These are phyloP conservation scores for Selene dorsalis DNA, from an alignment of 2,797 vertebrate species.

Conservation along the genomic window DNA sequence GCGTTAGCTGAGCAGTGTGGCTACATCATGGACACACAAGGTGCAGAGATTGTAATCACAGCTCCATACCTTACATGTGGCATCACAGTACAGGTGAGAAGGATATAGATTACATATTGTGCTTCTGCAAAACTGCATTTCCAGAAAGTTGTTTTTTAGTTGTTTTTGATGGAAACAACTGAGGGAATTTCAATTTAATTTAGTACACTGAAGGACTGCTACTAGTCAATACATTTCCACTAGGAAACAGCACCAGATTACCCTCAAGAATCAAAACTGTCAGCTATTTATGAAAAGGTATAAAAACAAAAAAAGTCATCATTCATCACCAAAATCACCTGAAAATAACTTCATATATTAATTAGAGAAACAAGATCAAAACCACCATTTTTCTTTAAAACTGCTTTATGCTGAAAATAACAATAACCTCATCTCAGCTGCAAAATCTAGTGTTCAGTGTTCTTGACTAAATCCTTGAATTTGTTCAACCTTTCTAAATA, in stretches of 20 bases:
- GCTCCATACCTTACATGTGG: constrained; percentile 73
- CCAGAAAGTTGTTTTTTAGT: too few species aligned
- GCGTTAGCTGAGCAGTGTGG: constrained; percentile 66
- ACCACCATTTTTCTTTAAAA: too few species aligned
- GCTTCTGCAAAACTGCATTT: neutral
- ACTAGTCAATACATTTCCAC: neutral
- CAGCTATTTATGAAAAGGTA: neutral
- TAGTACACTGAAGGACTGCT: neutral
- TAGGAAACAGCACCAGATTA: neutral
- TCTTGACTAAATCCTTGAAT: neutral
- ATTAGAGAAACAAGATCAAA: neutral
- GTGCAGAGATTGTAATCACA: constrained; percentile 29
- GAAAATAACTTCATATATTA: neutral
- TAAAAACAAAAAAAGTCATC: neutral
- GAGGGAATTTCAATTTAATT: neutral
- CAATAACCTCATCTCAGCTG: neutral
- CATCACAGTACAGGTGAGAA: constrained; percentile 72
- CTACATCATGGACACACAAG: constrained; percentile 59
- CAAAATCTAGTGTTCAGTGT: neutral
- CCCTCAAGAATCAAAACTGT: neutral
- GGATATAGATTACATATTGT: neutral
- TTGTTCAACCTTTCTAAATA: neutral
- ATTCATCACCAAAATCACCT: neutral
- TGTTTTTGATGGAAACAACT: neutral
- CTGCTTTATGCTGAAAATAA: too few species aligned